Evolutionary conservation across 2,888 invertebrate species (phyloP).

Genomic region (Disparrhopalites patrizii): DNA sequence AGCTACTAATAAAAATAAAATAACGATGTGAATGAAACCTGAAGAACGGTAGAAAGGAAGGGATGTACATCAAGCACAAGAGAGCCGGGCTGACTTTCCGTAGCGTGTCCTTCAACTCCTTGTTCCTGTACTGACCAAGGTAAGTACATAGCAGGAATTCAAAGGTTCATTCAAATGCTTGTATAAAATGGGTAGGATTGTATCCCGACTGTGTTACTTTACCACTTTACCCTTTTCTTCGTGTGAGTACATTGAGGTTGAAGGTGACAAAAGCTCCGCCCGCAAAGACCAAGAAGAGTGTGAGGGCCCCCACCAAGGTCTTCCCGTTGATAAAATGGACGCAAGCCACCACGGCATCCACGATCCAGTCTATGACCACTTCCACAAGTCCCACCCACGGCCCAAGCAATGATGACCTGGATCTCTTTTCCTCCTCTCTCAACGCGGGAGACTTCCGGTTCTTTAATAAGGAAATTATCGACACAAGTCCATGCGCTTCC

Average conservation of each 20-base stretch:
- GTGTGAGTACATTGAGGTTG: neutral
- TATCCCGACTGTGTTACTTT: too few species aligned
- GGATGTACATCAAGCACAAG: conserved; percentile 7
- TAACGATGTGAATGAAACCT: neutral
- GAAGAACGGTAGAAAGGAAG: conserved; percentile 12
- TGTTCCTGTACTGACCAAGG: neutral
- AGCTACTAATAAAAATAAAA: neutral
- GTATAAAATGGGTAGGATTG: neutral
- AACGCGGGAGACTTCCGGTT: neutral
- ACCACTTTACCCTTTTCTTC: conserved; percentile 14
- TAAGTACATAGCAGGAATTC: too few species aligned
- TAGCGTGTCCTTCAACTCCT: conserved; percentile 1
- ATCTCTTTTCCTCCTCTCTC: neutral
- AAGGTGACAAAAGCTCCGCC: conserved; percentile 14
- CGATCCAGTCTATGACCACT: conserved; percentile 9
- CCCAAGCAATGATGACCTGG: neutral
- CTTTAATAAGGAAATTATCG: neutral
- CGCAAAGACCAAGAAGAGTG: conserved; percentile 11
- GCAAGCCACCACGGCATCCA: neutral
- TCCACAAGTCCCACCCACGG: neutral
- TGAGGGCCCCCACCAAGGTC: conserved; percentile 8
- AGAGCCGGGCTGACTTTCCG: neutral
- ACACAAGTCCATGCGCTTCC: neutral
- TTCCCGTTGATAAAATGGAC: conserved; percentile 4
- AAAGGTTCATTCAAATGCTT: too few species aligned